Evolutionary conservation across 2,888 invertebrate genomes (phyloP), one percentile per base, ranked within the genome.

Genomic region (Sphaerophoria taeniata): DNA sequence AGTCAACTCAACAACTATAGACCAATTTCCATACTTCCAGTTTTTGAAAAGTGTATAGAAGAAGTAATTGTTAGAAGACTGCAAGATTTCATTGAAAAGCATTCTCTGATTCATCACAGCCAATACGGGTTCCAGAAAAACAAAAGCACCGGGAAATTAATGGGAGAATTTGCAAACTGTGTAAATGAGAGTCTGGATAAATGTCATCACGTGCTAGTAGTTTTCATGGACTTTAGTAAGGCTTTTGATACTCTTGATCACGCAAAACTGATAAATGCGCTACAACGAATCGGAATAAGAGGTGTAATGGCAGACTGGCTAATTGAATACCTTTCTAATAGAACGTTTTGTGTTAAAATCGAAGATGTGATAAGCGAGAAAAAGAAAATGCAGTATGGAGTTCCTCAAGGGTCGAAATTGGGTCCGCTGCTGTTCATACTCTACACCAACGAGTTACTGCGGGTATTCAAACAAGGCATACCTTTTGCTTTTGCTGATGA

Each of bases 191-290:
- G 53, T 6, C 5, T 53, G 5, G 39, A 72, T 36, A 61, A 58
- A 51, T 9, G n/a, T n/a, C 39, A 72, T 24, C 51, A 45, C 33
- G 72, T 61, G 9, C 14, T 61, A 12, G 61, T 73, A 12, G 3
- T 61, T 5, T 72, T 53, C 4, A 53, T 61, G 51, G 72, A 61
- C 33, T 73, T 73, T 12, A 53, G 72, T 45, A 73, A 73, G 9
- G 53, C 73, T 43, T 63, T 73, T 3, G 47, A 47, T 14, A 47
- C 47, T 2, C 4, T 47, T n/a, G 6, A 61, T 33, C 51, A 60
- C 43, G 43, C 12, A n/a, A 36, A 63, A n/a, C 16, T 51, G 9
- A 24, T 51, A 4, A 24, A 24, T 9, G 51, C 9, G 24, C 16
- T 51, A 24, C 7, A 5, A n/a, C 16, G 24, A 11, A 33, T 63